Base-by-base conservation (phyloP, 2,113 vertebrate species). In the Takifugu bimaculatus region DNA sequence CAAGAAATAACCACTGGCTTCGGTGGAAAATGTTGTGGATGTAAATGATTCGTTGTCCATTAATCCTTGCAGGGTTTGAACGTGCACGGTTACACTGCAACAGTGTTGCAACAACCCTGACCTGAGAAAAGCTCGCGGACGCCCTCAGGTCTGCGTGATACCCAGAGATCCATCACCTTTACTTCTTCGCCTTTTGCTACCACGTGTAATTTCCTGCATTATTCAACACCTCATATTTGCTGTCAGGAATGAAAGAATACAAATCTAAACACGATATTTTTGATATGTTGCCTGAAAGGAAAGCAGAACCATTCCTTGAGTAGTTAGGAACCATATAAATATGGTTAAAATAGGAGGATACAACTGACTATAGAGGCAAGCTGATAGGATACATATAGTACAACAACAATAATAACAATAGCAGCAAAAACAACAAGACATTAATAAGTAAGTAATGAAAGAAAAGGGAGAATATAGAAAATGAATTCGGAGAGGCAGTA, bases 1-100 rank as follows among this genome's bases (percentile, higher is more conserved):
- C 53, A 60, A 68, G 68, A 57, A 80, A 80, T 71, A 73, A 79
- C 71, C 84, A 83, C 82, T 79, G 78, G 87, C 87, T 85, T 80
- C 87, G 84, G 74, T 77, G 76, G 80, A 73, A 83, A 85, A 85
- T 59, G 58, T 84, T 70, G 77, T 5, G 13, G 49, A 58, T 82
- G 60, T 79, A 76, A 66, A 50, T 29, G 43, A 47, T 60, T 64
- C 68, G 60, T 68, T 73, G 49, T 62, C 52, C 57, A 66, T 74
- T 79, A 28, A 39, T 60, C 75, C 61, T 65, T 20, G 20, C 20
- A 20, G 20, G 20, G 20, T 20, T 20, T 54, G 72, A 26, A 26
- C 56, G 72, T 67, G 45, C 56, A 78, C 45, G 66, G 58, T 71
- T 50, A 79, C 68, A 70, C 66, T 83, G 77, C 78, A 86, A 77